phyloP scores from a whole-genome alignment of 2,113 vertebrate genomes.

The Campylomormyrus tamandua region DNA sequence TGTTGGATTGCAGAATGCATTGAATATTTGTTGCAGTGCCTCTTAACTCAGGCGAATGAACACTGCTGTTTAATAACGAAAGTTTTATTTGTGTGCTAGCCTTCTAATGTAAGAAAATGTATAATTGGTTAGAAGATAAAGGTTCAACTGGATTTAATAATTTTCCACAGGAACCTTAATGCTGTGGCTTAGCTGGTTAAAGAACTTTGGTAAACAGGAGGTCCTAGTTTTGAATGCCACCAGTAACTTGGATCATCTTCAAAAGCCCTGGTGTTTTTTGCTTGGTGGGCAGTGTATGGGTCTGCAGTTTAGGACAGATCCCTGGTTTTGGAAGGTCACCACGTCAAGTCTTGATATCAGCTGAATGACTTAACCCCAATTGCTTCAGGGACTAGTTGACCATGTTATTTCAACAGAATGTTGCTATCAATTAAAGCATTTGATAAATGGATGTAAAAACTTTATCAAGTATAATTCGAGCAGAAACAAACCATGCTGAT shows the following conservation, averaged over 20 bases:
- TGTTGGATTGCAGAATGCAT: too few relatives aligned
- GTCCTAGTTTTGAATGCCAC: not conserved
- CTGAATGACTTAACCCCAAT: not conserved
- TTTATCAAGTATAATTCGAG: not conserved
- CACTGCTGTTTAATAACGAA: not conserved
- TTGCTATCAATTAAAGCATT: not conserved
- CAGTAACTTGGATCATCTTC: not conserved
- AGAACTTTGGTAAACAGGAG: not conserved
- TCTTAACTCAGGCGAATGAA: too few relatives aligned
- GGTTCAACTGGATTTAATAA: not conserved
- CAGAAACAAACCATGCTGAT: not conserved
- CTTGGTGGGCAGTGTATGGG: too few relatives aligned
- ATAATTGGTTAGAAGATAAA: not conserved
- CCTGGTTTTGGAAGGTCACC: not conserved
- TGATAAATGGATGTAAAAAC: not conserved
- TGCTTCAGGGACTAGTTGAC: not conserved
- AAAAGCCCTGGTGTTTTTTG: not conserved
- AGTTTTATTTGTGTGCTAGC: not conserved
- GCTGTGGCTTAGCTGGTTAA: not conserved
- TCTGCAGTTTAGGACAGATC: not conserved
- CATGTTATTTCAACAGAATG: not conserved
- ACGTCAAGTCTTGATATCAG: not conserved
- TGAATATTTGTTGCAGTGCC: not conserved
- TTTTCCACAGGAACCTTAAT: not conserved
- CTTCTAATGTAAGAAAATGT: not conserved